Evolutionary conservation across 2,888 invertebrate genomes (phyloP).

Genomic region (Limnephilus auricula): DNA sequence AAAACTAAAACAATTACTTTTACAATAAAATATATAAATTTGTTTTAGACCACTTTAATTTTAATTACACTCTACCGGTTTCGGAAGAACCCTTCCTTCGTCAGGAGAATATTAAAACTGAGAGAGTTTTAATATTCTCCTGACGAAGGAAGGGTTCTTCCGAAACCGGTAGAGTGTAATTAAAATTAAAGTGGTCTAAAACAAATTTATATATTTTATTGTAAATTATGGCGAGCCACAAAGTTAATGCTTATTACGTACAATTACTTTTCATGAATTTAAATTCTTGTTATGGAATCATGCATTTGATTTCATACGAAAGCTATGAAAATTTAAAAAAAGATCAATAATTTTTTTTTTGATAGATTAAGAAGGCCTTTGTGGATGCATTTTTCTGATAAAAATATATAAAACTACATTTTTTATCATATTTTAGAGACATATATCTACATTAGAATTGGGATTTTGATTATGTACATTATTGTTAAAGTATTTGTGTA

Average conservation of each 20-base stretch:
- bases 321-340: background rate
- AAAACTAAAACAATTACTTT: background rate
- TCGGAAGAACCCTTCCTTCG: no score
- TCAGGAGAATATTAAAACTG: no score
- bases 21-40: no score
- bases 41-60: no score
- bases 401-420: slow-evolving; percentile 39
- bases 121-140: no score
- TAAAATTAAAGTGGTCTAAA: no score
- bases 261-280: background rate
- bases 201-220: no score
- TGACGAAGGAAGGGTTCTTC: no score
- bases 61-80: no score
- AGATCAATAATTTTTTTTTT: background rate
- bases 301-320: background rate
- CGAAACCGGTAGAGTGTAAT: no score
- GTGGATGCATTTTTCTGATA: slow-evolving; percentile 24
- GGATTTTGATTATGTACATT: slow-evolving; percentile 52
- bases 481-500: slow-evolving; percentile 36
- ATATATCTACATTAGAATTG: slow-evolving; percentile 48
- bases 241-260: no score
- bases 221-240: no score
- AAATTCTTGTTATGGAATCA: background rate
- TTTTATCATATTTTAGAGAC: slow-evolving; percentile 24
- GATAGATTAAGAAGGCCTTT: slow-evolving; percentile 8